phyloP scores from a whole-genome alignment of 1,140 invertebrate species.

The Latrodectus geometricus region DNA sequence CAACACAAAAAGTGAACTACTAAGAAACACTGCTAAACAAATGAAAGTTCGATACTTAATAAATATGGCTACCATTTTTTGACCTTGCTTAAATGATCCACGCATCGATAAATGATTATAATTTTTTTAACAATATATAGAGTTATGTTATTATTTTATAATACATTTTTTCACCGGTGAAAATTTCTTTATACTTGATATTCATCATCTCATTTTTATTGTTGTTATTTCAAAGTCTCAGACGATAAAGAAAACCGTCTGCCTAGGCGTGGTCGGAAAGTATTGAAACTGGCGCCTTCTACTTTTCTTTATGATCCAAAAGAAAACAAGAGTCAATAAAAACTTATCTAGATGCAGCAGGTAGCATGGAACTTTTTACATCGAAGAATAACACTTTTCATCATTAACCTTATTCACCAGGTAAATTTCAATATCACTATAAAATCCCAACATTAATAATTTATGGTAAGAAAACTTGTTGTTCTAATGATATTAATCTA shows the following conservation, averaged over 20 bases:
- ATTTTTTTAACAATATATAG: background rate
- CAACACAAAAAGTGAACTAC: no score
- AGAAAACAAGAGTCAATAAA: background rate
- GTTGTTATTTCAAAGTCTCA: background rate
- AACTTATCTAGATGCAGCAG: background rate
- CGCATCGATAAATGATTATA: background rate
- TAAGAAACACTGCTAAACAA: no score
- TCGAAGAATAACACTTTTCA: no score
- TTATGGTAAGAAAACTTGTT: no score
- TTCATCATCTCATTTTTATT: background rate
- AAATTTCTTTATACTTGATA: background rate
- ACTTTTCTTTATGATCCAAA: slow-evolving; percentile 1
- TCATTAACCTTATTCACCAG: no score
- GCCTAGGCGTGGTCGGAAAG: slow-evolving; percentile 6
- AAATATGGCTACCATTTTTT: background rate
- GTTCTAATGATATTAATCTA: no score
- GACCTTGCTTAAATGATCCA: slow-evolving; percentile 8
- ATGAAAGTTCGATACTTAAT: no score
- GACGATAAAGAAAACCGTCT: slow-evolving; percentile 11
- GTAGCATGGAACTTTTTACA: no score
- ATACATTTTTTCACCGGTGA: background rate
- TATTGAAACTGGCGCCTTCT: slow-evolving; percentile 8
- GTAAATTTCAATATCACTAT: no score
- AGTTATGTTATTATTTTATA: slow-evolving; percentile 37
- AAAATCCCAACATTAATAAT: no score